A percentile compares a stretch with the other conserved stretches of the same genome.
phyloP scores from a whole-genome alignment of 2,113 vertebrate species.

The Furnarius figulus region DNA sequence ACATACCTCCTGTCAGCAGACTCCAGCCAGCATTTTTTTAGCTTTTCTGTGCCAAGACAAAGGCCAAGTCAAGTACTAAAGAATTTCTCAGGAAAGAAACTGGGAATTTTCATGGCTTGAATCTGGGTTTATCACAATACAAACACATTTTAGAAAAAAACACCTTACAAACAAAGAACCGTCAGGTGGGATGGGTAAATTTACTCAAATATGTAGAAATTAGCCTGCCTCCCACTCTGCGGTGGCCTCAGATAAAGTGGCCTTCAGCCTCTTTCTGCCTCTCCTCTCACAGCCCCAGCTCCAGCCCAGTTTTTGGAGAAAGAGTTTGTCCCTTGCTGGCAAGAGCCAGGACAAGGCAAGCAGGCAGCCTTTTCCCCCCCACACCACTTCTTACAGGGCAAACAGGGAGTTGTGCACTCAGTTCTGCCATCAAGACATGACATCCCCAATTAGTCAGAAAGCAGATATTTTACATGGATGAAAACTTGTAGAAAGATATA shows the following conservation, averaged over 20 bases:
- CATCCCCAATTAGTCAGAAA: neutral
- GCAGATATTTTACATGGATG: neutral
- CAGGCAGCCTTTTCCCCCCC: neutral
- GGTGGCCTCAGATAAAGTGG: neutral
- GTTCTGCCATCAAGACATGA: neutral
- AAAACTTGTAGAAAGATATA: neutral
- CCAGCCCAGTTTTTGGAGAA: neutral
- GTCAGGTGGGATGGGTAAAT: neutral
- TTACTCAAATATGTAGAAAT: neutral
- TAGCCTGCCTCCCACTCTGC: accelerated
- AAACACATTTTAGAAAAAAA: neutral
- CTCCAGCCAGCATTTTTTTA: neutral
- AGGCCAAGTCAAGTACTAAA: neutral
- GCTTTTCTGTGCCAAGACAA: neutral
- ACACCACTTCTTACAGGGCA: neutral
- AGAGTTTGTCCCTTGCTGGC: neutral
- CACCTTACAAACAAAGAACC: neutral
- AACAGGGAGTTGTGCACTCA: neutral
- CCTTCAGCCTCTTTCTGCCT: neutral
- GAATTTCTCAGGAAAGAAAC: neutral
- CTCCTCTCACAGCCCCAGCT: neutral
- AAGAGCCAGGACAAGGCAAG: neutral
- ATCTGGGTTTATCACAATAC: neutral
- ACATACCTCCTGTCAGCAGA: neutral
- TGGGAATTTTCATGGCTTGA: neutral